phyloP scores from a whole-genome alignment of 1,140 invertebrate genomes.

The Saccostrea echinata region DNA sequence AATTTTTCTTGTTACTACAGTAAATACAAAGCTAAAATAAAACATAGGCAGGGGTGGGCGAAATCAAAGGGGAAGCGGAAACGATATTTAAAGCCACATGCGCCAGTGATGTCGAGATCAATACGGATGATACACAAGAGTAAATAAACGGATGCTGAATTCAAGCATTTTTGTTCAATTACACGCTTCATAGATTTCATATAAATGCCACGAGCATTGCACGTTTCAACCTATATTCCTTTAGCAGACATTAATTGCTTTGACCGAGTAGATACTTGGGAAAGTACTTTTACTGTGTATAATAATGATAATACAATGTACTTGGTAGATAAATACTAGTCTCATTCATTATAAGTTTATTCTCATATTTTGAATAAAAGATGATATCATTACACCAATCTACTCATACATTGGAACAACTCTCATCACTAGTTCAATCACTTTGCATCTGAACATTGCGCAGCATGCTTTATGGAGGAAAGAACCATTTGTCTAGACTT shows the following conservation, averaged over 20 bases:
- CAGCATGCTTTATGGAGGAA: too few relatives aligned
- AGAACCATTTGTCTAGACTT: too few relatives aligned
- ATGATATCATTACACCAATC: too few relatives aligned
- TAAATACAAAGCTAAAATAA: neutral
- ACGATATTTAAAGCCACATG: neutral
- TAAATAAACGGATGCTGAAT: slow-evolving; percentile 22
- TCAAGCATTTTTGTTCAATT: neutral
- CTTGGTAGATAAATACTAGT: neutral
- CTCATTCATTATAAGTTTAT: too few relatives aligned
- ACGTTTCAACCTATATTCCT: neutral
- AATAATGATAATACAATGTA: neutral
- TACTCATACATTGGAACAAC: too few relatives aligned
- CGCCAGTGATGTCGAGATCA: neutral
- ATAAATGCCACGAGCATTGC: neutral
- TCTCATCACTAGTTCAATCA: too few relatives aligned
- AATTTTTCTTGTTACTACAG: neutral
- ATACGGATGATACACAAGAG: neutral
- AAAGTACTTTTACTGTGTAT: slow-evolving; percentile 21
- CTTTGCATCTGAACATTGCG: too few relatives aligned
- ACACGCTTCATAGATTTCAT: neutral
- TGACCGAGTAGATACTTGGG: neutral
- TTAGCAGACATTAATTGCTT: neutral
- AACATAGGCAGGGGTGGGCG: slow-evolving; percentile 6
- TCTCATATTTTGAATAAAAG: too few relatives aligned
- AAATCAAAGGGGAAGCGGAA: neutral